phyloP scores from a whole-genome alignment of 2,797 vertebrate species.

The Neoniphon sammara region DNA sequence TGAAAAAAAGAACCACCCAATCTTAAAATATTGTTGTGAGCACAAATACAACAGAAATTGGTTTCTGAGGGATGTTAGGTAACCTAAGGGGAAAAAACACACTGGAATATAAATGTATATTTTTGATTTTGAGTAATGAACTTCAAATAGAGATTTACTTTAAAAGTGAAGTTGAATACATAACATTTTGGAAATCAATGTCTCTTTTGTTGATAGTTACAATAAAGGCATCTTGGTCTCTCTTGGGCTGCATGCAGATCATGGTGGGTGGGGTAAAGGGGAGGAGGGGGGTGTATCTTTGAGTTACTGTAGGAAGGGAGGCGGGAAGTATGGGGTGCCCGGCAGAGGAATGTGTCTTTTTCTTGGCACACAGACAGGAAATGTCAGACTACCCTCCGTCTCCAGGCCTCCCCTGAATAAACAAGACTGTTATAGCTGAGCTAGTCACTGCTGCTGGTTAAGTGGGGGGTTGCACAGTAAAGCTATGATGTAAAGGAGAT shows the following conservation, averaged over 20 bases:
- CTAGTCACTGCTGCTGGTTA: too few relatives aligned
- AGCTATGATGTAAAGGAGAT: not conserved
- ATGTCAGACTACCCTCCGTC: conserved; percentile 46
- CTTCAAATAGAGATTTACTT: not conserved
- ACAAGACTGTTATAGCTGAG: conserved; percentile 29
- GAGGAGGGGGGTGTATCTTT: conserved; percentile 31
- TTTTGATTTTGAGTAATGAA: not conserved
- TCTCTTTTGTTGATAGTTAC: not conserved
- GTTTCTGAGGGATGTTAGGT: too few relatives aligned
- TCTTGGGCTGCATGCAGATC: not conserved
- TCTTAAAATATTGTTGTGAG: too few relatives aligned
- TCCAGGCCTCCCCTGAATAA: conserved; percentile 50
- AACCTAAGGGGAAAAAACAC: not conserved
- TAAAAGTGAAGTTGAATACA: not conserved
- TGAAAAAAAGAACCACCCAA: too few relatives aligned
- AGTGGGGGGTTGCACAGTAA: not conserved
- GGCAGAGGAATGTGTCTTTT: conserved; percentile 50
- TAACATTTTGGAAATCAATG: not conserved
- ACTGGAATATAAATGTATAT: not conserved
- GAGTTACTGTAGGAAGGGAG: conserved; percentile 34
- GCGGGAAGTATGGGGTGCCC: conserved; percentile 55
- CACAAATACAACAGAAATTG: too few relatives aligned
- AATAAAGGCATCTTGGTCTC: not conserved
- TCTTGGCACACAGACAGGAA: conserved; percentile 63
- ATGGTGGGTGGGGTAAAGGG: not conserved